phyloP scores from a whole-genome alignment of 2,888 invertebrate genomes.

The Aleiodes alternator region DNA sequence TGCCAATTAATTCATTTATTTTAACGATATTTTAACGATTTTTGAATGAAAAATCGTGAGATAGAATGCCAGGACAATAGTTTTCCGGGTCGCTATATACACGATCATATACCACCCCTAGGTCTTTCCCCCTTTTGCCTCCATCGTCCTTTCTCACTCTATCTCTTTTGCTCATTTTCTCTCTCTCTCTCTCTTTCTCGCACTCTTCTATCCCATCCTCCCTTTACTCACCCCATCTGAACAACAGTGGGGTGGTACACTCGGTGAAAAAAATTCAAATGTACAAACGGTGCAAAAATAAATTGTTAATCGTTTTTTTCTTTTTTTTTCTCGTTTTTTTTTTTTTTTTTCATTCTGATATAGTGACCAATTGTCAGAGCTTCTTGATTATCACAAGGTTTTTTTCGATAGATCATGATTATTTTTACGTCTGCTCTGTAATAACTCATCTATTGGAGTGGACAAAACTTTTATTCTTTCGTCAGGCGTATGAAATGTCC shows the following conservation, averaged over 20 bases:
- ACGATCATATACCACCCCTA: slow-evolving; percentile 76
- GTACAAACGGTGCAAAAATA: slow-evolving; percentile 63
- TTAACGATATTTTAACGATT: slow-evolving; percentile 58
- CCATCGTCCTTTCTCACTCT: slow-evolving; percentile 55
- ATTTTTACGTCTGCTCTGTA: too few species aligned
- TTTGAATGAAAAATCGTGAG: slow-evolving; percentile 71
- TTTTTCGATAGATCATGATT: too few species aligned
- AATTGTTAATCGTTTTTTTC: slow-evolving; percentile 30
- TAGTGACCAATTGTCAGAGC: neutral
- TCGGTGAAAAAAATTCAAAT: slow-evolving; percentile 67
- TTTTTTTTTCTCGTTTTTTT: neutral
- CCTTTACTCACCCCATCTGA: slow-evolving; percentile 66
- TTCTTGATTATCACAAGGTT: too few species aligned
- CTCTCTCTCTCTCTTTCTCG: slow-evolving; percentile 67
- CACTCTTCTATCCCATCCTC: slow-evolving; percentile 66
- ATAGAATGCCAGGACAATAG: slow-evolving; percentile 74
- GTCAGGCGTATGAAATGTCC: too few species aligned
- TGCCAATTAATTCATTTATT: slow-evolving; percentile 47
- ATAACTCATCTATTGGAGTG: too few species aligned
- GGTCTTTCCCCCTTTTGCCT: slow-evolving; percentile 60
- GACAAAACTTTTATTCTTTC: too few species aligned
- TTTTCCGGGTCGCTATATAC: slow-evolving; percentile 73
- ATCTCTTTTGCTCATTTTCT: slow-evolving; percentile 63
- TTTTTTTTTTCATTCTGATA: neutral
- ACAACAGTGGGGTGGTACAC: slow-evolving; percentile 76